These are phyloP conservation scores for Limenitis camilla DNA, from an alignment of 2,888 invertebrate species.

Conservation along the genomic window DNA sequence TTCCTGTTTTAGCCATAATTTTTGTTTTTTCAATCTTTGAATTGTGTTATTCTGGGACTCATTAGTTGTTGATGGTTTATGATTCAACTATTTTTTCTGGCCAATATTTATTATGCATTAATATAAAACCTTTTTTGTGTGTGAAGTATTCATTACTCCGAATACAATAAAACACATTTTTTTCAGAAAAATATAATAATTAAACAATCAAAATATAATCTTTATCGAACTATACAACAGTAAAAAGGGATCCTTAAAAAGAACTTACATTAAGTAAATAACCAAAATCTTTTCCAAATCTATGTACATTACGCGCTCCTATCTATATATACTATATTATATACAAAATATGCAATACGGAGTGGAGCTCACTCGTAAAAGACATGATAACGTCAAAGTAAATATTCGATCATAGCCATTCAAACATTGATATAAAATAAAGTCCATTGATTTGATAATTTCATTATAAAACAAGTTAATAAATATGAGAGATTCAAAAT, in stretches of 20 bases:
- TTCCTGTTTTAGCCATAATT: no score
- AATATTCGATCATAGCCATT: slow-evolving; percentile 1
- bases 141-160: not conserved
- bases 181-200: slow-evolving; percentile 67
- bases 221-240: slow-evolving; percentile 72
- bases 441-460: no score
- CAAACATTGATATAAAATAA: no score
- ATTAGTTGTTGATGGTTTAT: no score
- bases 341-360: slow-evolving; percentile 38
- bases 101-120: no score
- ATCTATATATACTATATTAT: slow-evolving; percentile 27
- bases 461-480: no score
- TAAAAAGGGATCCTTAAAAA: slow-evolving; percentile 51
- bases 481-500: no score
- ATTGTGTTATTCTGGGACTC: no score
- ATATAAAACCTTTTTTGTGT: no score
- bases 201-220: slow-evolving; percentile 70
- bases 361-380: slow-evolving; percentile 13
- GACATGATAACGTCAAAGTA: slow-evolving; percentile 18
- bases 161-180: slow-evolving; percentile 29
- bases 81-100: no score
- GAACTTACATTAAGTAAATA: slow-evolving; percentile 46
- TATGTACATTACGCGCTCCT: slow-evolving; percentile 41
- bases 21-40: no score
- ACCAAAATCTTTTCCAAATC: slow-evolving; percentile 42